Conservation (phyloP, 1,140 invertebrate species). For the Drosophila orosa region DNA sequence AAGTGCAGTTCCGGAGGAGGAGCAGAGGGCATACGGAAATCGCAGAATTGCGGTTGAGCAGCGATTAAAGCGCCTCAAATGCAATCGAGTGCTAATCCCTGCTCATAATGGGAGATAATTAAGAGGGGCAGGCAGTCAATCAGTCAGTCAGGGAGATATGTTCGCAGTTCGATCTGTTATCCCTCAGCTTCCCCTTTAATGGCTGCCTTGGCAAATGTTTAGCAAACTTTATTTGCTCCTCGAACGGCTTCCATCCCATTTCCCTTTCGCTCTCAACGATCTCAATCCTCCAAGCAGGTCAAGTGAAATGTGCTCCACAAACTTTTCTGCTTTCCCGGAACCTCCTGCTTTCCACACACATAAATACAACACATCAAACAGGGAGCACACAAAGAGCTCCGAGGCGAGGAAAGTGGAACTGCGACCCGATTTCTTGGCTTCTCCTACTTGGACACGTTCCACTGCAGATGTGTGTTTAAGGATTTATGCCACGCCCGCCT, state of each 20-base stretch:
- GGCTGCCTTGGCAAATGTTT: conserved; percentile 46
- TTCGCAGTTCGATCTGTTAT: conserved; percentile 2
- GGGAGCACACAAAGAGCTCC: conserved; percentile 52
- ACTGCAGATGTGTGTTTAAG: conserved; percentile 27
- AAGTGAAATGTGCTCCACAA: conserved; percentile 64
- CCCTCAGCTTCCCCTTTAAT: too few species aligned
- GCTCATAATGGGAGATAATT: conserved; percentile 42
- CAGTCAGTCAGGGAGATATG: conserved; percentile 11
- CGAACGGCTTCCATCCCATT: conserved; percentile 37
- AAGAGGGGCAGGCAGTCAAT: conserved; percentile 13
- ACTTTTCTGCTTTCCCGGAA: conserved; percentile 36
- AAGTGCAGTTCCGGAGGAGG: conserved; percentile 9
- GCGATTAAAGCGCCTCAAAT: conserved; percentile 40
- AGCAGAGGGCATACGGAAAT: background rate
- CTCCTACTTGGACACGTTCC: conserved; percentile 54
- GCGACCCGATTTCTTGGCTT: conserved; percentile 58
- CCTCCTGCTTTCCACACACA: conserved; percentile 15
- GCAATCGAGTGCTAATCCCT: conserved; percentile 31
- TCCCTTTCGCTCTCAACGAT: conserved; percentile 26
- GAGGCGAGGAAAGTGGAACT: conserved; percentile 48
- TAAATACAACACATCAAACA: conserved; percentile 20
- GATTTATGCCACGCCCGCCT: conserved; percentile 7
- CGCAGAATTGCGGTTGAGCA: conserved; percentile 43
- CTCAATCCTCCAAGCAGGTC: conserved; percentile 51
- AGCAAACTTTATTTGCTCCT: conserved; percentile 12